These are phyloP conservation scores for Epiblema foenella DNA, from an alignment of 2,888 invertebrate genomes.

Conservation along the genomic window DNA sequence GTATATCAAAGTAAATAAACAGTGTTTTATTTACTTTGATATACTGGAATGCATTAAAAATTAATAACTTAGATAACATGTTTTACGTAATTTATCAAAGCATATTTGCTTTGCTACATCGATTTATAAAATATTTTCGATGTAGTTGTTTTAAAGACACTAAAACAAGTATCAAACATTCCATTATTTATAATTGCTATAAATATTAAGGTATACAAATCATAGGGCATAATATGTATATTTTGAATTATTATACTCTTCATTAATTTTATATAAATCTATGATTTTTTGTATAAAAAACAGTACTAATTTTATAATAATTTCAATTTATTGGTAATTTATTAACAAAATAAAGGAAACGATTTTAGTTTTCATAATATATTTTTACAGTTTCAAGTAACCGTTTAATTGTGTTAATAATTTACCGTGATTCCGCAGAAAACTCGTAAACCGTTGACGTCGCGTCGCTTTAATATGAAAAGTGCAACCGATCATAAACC, in stretches of 20 bases:
- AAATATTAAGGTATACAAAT: too few species aligned
- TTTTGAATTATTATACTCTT: too few species aligned
- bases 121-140: not conserved
- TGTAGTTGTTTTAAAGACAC: too few species aligned
- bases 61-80: not conserved
- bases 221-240: too few species aligned
- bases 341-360: not conserved
- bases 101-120: too few species aligned
- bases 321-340: too few species aligned
- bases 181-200: not conserved
- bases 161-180: too few species aligned
- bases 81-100: not conserved
- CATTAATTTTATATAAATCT: not conserved
- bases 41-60: not conserved
- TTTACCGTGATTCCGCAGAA: constrained; percentile 30
- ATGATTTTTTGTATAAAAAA: too few species aligned
- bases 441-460: constrained; percentile 38
- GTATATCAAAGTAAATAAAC: too few species aligned
- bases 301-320: too few species aligned
- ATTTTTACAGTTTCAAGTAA: not conserved
- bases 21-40: not conserved
- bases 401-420: constrained; percentile 3
- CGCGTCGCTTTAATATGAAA: constrained; percentile 59
- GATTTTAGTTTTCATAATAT: constrained; percentile 1
- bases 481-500: constrained; percentile 60